These are phyloP conservation scores for Pogonognathellus flavescens DNA, from an alignment of 1,140 invertebrate species.

Conservation along the genomic window DNA sequence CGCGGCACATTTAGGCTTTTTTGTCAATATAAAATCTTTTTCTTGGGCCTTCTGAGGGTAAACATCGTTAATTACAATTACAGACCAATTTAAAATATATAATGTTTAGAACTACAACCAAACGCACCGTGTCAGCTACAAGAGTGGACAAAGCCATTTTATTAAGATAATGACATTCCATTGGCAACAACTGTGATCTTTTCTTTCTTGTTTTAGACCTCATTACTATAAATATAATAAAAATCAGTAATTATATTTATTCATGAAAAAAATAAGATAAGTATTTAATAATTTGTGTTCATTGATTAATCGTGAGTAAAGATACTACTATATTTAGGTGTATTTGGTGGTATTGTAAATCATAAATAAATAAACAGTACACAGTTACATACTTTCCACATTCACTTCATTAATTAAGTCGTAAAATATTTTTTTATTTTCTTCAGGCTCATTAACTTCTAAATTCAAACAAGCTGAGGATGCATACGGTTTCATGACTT, in stretches of 20 bases:
- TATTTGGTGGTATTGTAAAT: conserved; percentile 26
- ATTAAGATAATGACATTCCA: conserved; percentile 97
- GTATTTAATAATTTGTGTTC: background rate
- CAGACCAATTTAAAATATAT: background rate
- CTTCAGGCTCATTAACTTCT: conserved; percentile 82
- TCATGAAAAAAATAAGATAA: no score
- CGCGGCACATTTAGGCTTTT: conserved; percentile 94
- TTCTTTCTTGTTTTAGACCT: conserved; percentile 74
- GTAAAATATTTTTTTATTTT: conserved; percentile 89
- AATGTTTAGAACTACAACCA: background rate
- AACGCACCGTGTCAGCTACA: conserved; percentile 75
- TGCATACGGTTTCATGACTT: conserved; percentile 94
- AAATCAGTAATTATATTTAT: background rate
- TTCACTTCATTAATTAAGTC: conserved; percentile 90
- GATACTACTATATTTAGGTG: background rate
- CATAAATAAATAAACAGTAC: background rate
- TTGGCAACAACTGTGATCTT: conserved; percentile 89
- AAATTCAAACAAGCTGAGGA: conserved; percentile 86
- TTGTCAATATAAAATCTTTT: conserved; percentile 95
- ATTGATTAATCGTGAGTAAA: no score
- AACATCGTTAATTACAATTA: background rate
- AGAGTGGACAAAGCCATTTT: conserved; percentile 90
- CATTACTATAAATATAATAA: conserved; percentile 55
- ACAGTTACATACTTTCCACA: conserved; percentile 76
- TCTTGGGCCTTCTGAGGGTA: conserved; percentile 70